Evolutionary conservation across 2,888 invertebrate genomes (phyloP).

Genomic region (Mesorhabditis belari): DNA sequence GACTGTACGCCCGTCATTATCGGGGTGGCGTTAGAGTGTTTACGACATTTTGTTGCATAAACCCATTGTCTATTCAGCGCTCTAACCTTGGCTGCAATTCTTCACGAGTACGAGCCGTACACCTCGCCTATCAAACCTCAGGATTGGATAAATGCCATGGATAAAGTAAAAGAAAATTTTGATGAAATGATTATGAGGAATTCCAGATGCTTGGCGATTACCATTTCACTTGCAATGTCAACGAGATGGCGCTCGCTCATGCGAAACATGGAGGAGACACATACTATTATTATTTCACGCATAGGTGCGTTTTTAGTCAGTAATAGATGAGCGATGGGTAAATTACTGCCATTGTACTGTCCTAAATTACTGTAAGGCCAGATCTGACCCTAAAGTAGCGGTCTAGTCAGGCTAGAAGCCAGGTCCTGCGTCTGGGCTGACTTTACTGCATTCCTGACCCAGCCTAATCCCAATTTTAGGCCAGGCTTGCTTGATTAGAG

Average conservation of each 20-base stretch:
- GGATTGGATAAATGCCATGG: slow-evolving; percentile 45
- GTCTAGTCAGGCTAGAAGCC: too few species aligned
- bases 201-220: slow-evolving; percentile 90
- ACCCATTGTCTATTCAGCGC: slow-evolving; percentile 56
- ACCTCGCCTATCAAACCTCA: slow-evolving; percentile 62
- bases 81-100: slow-evolving; percentile 71
- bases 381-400: neutral
- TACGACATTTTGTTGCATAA: too few species aligned
- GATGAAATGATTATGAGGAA: neutral
- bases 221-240: slow-evolving; percentile 72
- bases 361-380: too few species aligned
- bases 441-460: too few species aligned
- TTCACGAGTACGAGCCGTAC: slow-evolving; percentile 89
- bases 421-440: too few species aligned
- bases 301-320: slow-evolving; percentile 28
- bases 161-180: slow-evolving; percentile 61
- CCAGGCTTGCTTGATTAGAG: too few species aligned
- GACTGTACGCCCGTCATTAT: too few species aligned
- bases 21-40: too few species aligned
- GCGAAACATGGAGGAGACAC: slow-evolving; percentile 78
- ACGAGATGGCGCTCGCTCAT: slow-evolving; percentile 81
- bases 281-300: slow-evolving; percentile 53
- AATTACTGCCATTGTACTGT: too few species aligned
- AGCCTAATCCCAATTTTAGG: too few species aligned
- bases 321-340: too few species aligned